These are phyloP conservation scores for Lathronympha strigana DNA, from an alignment of 2,888 invertebrate species.

Conservation along the genomic window DNA sequence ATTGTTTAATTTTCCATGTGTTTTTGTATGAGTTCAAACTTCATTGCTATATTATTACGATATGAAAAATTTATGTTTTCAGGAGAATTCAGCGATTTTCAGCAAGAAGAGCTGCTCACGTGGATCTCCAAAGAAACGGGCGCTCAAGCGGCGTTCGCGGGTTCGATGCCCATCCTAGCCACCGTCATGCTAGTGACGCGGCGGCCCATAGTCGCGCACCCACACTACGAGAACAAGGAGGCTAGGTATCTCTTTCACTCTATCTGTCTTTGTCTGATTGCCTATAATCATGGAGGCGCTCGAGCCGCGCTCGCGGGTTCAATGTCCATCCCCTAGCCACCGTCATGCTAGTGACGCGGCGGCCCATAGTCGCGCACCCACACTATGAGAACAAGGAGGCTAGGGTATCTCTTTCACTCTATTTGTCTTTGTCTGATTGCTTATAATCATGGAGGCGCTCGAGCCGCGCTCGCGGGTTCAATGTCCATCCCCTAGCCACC, in stretches of 20 bases:
- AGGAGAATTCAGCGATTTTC: slow-evolving; percentile 89
- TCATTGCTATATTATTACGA: too few relatives aligned
- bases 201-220: slow-evolving; percentile 93
- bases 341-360: slow-evolving; percentile 89
- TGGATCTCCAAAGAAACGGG: slow-evolving; percentile 89
- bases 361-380: slow-evolving; percentile 94
- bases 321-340: slow-evolving; percentile 92
- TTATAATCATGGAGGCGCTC: too few relatives aligned
- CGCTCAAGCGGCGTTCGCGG: slow-evolving; percentile 90
- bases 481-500: slow-evolving; percentile 93
- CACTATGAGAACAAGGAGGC: slow-evolving; percentile 93
- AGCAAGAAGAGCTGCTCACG: slow-evolving; percentile 89
- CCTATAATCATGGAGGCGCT: too few relatives aligned
- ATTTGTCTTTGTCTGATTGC: slow-evolving; percentile 74
- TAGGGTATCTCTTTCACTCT: slow-evolving; percentile 77
- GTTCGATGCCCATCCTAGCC: slow-evolving; percentile 94
- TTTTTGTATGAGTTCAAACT: too few relatives aligned
- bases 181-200: slow-evolving; percentile 90
- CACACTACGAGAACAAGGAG: slow-evolving; percentile 92
- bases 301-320: slow-evolving; percentile 94
- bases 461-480: slow-evolving; percentile 92
- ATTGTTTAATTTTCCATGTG: too few relatives aligned
- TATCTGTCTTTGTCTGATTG: too few relatives aligned
- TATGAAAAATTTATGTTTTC: slow-evolving; percentile 42
- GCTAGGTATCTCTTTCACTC: slow-evolving; percentile 83